Conservation (phyloP, 30 jellyfish, hydroid and myxozoan genomes). For the Sanderia malayensis region DNA sequence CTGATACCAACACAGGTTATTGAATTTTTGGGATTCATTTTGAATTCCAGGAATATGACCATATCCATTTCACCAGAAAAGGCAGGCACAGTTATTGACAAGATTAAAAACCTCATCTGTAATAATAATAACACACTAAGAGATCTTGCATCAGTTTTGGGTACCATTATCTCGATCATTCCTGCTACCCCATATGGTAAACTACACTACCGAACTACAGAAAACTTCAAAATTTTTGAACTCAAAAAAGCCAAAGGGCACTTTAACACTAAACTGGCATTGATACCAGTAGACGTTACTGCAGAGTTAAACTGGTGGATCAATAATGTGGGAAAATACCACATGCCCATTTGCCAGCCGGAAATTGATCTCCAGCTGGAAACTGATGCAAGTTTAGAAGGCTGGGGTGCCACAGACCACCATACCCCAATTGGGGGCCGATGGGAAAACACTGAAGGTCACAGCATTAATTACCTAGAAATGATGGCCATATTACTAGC, state of each 20-base stretch:
- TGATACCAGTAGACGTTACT: conserved; percentile 8
- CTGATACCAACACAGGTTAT: conserved; percentile 43
- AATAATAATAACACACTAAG: conserved; percentile 13
- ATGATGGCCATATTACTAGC: conserved; percentile 17
- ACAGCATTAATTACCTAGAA: conserved; percentile 46
- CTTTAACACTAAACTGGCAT: conserved; percentile 20
- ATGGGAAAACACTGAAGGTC: conserved; percentile 19
- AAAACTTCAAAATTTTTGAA: conserved; percentile 20
- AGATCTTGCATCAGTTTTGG: conserved; percentile 31
- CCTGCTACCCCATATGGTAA: conserved; percentile 52
- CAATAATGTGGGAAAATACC: neutral
- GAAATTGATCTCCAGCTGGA: conserved; percentile 5
- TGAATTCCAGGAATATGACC: conserved; percentile 35
- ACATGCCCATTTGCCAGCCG: conserved; percentile 10
- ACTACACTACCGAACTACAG: conserved; percentile 40
- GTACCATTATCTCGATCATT: conserved; percentile 20
- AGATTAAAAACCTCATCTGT: neutral
- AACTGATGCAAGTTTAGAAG: conserved; percentile 67
- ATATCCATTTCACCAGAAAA: conserved; percentile 8
- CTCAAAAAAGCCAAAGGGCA: conserved; percentile 33
- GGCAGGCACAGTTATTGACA: conserved; percentile 8
- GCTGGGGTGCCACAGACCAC: conserved; percentile 58
- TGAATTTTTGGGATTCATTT: conserved; percentile 21
- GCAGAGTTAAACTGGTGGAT: conserved; percentile 43
- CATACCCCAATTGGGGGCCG: conserved; percentile 39